Percentiles rank a stretch among this genome's conserved stretches.
These are phyloP conservation scores for Oreochromis aureus DNA, from an alignment of 2,113 vertebrate species.

Conservation along the genomic window DNA sequence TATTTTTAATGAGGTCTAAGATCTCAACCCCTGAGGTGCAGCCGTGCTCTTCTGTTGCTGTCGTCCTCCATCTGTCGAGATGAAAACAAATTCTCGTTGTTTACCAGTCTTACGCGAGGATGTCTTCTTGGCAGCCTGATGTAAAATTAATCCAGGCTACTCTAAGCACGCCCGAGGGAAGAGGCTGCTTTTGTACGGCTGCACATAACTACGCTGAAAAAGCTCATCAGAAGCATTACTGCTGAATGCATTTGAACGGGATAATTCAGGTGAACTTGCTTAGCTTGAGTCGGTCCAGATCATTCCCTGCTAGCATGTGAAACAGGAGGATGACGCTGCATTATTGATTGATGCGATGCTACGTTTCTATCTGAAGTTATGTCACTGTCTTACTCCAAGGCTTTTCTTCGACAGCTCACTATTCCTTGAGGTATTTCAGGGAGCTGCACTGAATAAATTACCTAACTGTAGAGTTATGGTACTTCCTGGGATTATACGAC, in stretches of 20 bases:
- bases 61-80: constrained; percentile 41
- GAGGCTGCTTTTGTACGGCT: neutral
- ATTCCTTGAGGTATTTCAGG: constrained; percentile 28
- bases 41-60: constrained; percentile 9
- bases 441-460: constrained; percentile 57
- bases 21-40: constrained; percentile 35
- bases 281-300: neutral
- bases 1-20: constrained; percentile 48
- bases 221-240: neutral
- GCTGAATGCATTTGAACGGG: neutral
- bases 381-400: constrained; percentile 27
- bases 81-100: constrained; percentile 39
- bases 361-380: constrained; percentile 34
- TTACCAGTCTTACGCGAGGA: constrained; percentile 29
- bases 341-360: constrained; percentile 25
- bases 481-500: constrained; percentile 45
- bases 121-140: constrained; percentile 18
- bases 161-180: neutral
- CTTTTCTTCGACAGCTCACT: constrained; percentile 24
- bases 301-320: neutral
- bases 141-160: constrained; percentile 43
- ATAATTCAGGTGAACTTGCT: neutral
- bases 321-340: constrained; percentile 4
- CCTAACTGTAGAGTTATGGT: constrained; percentile 24
- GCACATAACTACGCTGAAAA: neutral